Conservation (phyloP, 2,888 invertebrate genomes). For the Cephonodes hylas region DNA sequence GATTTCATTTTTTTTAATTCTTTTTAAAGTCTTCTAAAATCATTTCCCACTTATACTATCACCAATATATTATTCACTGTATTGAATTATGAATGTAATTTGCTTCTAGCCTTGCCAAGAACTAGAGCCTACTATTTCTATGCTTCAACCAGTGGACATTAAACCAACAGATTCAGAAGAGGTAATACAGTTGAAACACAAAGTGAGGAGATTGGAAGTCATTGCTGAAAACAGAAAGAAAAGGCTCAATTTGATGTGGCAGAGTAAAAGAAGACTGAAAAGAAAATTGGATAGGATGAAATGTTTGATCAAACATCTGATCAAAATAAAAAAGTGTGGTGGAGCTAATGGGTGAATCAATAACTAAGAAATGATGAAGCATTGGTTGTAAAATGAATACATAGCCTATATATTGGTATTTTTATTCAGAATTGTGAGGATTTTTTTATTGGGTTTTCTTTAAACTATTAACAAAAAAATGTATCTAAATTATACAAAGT, state of each 20-base stretch:
- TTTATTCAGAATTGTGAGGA: no score
- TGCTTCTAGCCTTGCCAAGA: slow-evolving; percentile 57
- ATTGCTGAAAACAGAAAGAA: slow-evolving; percentile 56
- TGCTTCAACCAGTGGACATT: slow-evolving; percentile 42
- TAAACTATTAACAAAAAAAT: no score
- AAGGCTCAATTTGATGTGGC: slow-evolving; percentile 56
- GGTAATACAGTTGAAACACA: slow-evolving; percentile 56
- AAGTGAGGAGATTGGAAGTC: slow-evolving; percentile 54
- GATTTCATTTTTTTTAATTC: background rate
- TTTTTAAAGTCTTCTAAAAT: background rate
- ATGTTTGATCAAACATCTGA: slow-evolving; percentile 53
- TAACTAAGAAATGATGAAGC: background rate
- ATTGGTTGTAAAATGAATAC: background rate
- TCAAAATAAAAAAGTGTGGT: slow-evolving; percentile 40
- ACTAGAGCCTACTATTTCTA: slow-evolving; percentile 50
- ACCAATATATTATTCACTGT: background rate
- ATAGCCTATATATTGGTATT: background rate
- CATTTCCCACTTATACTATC: background rate
- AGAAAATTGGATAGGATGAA: slow-evolving; percentile 56
- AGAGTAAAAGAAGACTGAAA: slow-evolving; percentile 44
- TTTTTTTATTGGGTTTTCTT: no score
- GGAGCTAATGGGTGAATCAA: slow-evolving; percentile 17
- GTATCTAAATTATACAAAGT: no score
- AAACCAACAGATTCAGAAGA: slow-evolving; percentile 52
- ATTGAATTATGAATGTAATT: background rate